phyloP scores from a whole-genome alignment of 1,140 invertebrate species.

The Panonychus citri region DNA sequence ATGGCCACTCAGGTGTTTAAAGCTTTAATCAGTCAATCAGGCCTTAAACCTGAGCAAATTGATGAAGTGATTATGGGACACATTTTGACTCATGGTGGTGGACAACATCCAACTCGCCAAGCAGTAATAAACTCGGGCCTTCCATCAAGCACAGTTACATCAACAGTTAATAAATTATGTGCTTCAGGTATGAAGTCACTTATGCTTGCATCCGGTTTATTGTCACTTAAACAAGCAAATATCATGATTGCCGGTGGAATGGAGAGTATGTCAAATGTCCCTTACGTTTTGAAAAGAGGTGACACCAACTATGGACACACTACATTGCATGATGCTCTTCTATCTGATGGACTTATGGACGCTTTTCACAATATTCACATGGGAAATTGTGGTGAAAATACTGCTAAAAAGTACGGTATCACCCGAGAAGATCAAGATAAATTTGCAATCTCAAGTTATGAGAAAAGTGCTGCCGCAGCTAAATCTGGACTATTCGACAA shows the following conservation, averaged over 20 bases:
- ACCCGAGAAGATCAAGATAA: not conserved
- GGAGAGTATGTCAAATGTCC: constrained; percentile 19
- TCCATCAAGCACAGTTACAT: constrained; percentile 24
- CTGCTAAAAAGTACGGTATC: not conserved
- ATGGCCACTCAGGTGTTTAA: constrained; percentile 63
- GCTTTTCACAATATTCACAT: constrained; percentile 96
- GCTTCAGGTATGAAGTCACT: constrained; percentile 35
- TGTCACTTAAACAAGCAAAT: constrained; percentile 26
- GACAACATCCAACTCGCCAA: constrained; percentile 31
- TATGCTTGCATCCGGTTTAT: constrained; percentile 30
- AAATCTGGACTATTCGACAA: constrained; percentile 38
- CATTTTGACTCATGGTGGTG: constrained; percentile 26
- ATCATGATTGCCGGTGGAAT: constrained; percentile 17
- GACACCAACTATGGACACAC: constrained; percentile 75
- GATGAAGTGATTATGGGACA: constrained; percentile 33
- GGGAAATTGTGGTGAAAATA: constrained; percentile 31
- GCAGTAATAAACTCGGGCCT: constrained; percentile 29
- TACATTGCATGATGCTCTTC: constrained; percentile 69
- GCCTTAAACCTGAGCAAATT: constrained; percentile 18
- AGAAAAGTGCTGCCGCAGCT: constrained; percentile 40
- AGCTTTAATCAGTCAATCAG: constrained; percentile 18
- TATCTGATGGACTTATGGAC: constrained; percentile 86
- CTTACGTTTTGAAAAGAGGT: constrained; percentile 65
- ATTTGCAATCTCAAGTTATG: constrained; percentile 79
- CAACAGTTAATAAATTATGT: constrained; percentile 35